These are phyloP conservation scores for Leuctra nigra DNA, from an alignment of 2,888 invertebrate genomes.

Conservation along the genomic window DNA sequence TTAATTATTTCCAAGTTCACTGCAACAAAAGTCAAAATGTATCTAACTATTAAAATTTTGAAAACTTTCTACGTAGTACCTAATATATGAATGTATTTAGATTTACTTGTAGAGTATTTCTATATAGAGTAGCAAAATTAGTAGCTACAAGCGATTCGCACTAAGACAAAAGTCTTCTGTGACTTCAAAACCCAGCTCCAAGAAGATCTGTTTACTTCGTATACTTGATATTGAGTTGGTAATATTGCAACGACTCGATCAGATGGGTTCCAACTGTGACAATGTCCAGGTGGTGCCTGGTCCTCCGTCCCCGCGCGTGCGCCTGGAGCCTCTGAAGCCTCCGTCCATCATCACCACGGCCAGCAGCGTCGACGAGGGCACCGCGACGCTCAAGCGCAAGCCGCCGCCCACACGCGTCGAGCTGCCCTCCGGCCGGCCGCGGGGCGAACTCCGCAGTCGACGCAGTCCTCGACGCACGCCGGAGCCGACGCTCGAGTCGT, in stretches of 20 bases:
- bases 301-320: slow-evolving; percentile 48
- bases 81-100: too few relatives aligned
- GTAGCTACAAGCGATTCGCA: too few relatives aligned
- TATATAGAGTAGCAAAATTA: too few relatives aligned
- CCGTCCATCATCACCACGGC: slow-evolving; percentile 32
- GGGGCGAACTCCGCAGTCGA: slow-evolving; percentile 12
- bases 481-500: slow-evolving; percentile 3
- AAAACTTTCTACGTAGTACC: too few relatives aligned
- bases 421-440: slow-evolving; percentile 35
- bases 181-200: too few relatives aligned
- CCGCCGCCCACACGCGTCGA: slow-evolving; percentile 36
- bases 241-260: not conserved
- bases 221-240: too few relatives aligned
- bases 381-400: slow-evolving; percentile 16
- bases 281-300: slow-evolving; percentile 40
- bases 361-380: slow-evolving; percentile 30
- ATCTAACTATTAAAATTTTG: too few relatives aligned
- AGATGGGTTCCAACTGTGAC: not conserved
- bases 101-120: too few relatives aligned
- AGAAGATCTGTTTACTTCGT: too few relatives aligned
- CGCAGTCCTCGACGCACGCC: slow-evolving; percentile 11
- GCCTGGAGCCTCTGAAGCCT: slow-evolving; percentile 41
- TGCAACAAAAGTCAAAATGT: too few relatives aligned
- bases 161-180: too few relatives aligned
- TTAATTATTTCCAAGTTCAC: too few relatives aligned